Evolutionary conservation across 2,797 vertebrate species (phyloP), one percentile per base, ranked within the genome.

Genomic region (Xenentodon cancila): DNA sequence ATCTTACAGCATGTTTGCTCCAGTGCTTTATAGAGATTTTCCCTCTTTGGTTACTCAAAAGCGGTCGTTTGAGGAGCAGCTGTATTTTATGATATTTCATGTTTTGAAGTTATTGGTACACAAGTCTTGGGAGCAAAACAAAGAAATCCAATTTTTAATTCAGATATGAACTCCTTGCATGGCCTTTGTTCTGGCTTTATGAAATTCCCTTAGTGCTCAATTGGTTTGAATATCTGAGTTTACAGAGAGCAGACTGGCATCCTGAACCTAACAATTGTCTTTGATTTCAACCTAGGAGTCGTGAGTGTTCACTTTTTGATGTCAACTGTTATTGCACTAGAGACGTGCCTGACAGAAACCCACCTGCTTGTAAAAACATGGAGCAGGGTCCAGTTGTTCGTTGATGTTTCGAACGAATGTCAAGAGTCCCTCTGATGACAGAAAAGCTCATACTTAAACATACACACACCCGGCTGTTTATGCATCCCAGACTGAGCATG

Each of bases 71-170:
- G 53, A 50, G 54, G 63, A 84, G 75, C 66, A 60, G 82, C 67
- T 85, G 84, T 84, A 84, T 86, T 86, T 34, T 85, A 77, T 76
- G 64, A 13, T 81, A 75, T 79, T 68, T 75, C 65, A 68, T 81
- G 75, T 85, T 86, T 81, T 84, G 76, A 87, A 86, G 83, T 84
- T 88, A 88, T 84, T 82, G 77, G 86, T 90, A 80, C 87, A 87
- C 73, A 86, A 80, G 88, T 85, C 84, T 45, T 75, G 87, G 84
- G 89, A 91, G 63, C 85, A 86, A 85, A 74, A 75, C 72, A 84
- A 82, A 84, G 77, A 79, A 84, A 81, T 83, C 74, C 75, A 79
- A 87, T 89, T 86, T 88, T 84, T 91, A 84, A 88, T 85, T 83
- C 75, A 86, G 85, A 84, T 81, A 83, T 75, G 70, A 85, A 78